Evolutionary conservation across 2,888 invertebrate genomes (phyloP).

Genomic region (Apodemia duryi): DNA sequence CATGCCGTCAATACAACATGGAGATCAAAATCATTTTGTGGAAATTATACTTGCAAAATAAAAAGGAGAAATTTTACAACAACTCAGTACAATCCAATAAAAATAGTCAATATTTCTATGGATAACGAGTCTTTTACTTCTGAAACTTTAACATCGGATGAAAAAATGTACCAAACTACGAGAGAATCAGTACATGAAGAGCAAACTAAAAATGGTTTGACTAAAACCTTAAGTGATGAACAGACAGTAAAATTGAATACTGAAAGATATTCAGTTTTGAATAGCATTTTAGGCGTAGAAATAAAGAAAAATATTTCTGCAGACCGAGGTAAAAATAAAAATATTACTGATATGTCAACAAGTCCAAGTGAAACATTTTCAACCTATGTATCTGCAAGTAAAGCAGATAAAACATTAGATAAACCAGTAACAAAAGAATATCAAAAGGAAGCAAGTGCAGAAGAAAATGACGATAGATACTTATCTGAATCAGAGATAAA

Average conservation of each 20-base stretch:
- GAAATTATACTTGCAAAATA: constrained; percentile 65
- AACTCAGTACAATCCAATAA: constrained; percentile 37
- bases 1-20: constrained; percentile 61
- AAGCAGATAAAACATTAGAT: neutral
- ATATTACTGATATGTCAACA: constrained; percentile 25
- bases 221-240: neutral
- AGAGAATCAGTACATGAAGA: neutral
- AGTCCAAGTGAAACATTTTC: constrained; percentile 31
- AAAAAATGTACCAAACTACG: neutral
- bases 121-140: constrained; percentile 22
- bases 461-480: constrained; percentile 45
- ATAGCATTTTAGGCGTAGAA: neutral
- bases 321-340: neutral
- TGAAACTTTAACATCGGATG: neutral
- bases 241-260: neutral
- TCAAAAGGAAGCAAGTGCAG: neutral
- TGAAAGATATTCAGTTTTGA: neutral
- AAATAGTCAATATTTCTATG: constrained; percentile 43
- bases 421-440: constrained; percentile 28
- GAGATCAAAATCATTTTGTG: constrained; percentile 62
- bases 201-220: neutral
- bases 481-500: constrained; percentile 59
- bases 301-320: neutral
- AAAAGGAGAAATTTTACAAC: constrained; percentile 42
- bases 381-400: neutral